Base-by-base conservation (phyloP, 2,888 invertebrate genomes). In the Subacronicta megacephala region DNA sequence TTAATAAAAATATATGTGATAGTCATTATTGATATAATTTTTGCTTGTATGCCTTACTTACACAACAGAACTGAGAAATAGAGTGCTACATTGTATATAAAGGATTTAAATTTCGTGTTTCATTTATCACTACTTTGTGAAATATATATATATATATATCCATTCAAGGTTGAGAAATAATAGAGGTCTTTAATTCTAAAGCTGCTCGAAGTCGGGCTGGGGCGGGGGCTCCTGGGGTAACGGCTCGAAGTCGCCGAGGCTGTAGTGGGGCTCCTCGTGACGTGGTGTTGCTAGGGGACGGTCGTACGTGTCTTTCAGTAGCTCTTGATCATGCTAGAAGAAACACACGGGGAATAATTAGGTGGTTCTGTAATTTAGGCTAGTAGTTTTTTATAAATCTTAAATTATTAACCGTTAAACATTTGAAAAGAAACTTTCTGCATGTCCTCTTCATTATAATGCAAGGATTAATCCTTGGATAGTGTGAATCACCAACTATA, bases 171-270 rank as follows among this genome's bases (percentile, higher is more conserved):
- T 31, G 15, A 26, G 9, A 47, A 40, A 40, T 35, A 17, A 26
- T 29, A 37, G 26, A n/a, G 15, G 26, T 20, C 2, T 12, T 41
- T 42, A 18, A 58, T 45, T 45, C 78, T 87, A 94, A 0, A 94
- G 86, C 60, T 94, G 94, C 76, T 94, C 94, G 53, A 94, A 94
- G 84, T 94, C 94, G 0, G 94, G 94, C 62, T 93, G 94, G 13
- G 94, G 94, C 23, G 92, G 91, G 0, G 94, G 94, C 69, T 94
- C 94, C 59, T 94, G 94, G 0, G 94, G 94, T 56, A 94, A 70
- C 0, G 94, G 94, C 70, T 94, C 94, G 66, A 94, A 94, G 85
- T 94, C 94, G 0, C 90, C 92, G 29, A 94, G 92, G 3, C 80
- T 90, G 82, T 94, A 94, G 72, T 89, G 89, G 0, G 91, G 84